Conservation (phyloP, 2,797 vertebrate genomes). For the Danio albolineatus region DNA sequence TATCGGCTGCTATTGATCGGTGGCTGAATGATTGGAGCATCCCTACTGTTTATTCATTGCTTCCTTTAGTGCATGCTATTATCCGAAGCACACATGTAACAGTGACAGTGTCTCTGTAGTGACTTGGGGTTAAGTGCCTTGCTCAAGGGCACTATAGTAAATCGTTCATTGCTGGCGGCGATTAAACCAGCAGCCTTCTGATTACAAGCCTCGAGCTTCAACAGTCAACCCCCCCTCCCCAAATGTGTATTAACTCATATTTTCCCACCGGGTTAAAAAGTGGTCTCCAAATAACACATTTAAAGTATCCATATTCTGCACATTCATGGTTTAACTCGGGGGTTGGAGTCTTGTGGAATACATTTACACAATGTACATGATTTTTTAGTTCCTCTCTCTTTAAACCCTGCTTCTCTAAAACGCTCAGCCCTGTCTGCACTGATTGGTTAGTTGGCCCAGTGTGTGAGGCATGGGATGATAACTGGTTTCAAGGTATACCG, state of each 20-base stretch:
- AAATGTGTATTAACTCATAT: neutral
- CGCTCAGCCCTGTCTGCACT: too few species aligned
- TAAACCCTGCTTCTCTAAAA: too few species aligned
- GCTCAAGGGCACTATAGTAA: conserved; percentile 15
- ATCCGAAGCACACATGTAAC: conserved; percentile 9
- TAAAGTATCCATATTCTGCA: neutral
- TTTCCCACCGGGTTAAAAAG: neutral
- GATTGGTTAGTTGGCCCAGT: too few species aligned
- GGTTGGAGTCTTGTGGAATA: too few species aligned
- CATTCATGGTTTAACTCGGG: too few species aligned
- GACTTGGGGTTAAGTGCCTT: neutral
- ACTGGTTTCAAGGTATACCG: too few species aligned
- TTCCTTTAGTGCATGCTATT: neutral
- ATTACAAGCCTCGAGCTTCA: neutral
- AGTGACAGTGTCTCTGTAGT: conserved; percentile 1
- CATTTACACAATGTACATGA: too few species aligned
- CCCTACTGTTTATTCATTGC: too few species aligned
- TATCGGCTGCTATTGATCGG: too few species aligned
- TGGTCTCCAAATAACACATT: conserved; percentile 1
- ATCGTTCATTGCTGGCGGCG: neutral
- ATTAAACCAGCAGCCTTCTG: conserved; percentile 17
- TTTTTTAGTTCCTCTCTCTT: too few species aligned
- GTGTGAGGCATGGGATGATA: too few species aligned
- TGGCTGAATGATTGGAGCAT: too few species aligned
- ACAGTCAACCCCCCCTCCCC: neutral